phyloP scores from a whole-genome alignment of 2,113 vertebrate species.

The Miniopterus natalensis region DNA sequence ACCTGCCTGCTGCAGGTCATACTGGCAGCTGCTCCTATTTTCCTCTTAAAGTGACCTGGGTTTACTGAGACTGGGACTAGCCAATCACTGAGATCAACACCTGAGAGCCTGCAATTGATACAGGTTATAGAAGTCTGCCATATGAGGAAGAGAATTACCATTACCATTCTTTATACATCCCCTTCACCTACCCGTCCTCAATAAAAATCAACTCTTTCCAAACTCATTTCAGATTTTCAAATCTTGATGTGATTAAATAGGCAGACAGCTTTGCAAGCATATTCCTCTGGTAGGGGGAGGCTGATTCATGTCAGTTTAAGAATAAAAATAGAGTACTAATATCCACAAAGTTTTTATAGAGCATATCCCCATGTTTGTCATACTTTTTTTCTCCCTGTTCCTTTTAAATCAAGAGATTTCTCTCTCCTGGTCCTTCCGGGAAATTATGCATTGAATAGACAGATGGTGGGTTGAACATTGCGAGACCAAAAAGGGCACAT shows the following conservation, averaged over 20 bases:
- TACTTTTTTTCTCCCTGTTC: constrained; percentile 36
- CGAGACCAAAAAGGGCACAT: constrained; percentile 65
- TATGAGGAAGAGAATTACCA: neutral
- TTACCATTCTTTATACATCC: neutral
- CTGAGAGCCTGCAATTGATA: neutral
- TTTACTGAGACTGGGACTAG: neutral
- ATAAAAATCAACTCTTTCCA: constrained; percentile 29
- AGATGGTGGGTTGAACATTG: constrained; percentile 71
- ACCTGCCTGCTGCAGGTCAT: neutral
- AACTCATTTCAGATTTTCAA: constrained; percentile 49
- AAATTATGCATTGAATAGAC: constrained; percentile 69
- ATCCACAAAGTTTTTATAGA: constrained; percentile 72
- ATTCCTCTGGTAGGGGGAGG: constrained; percentile 51
- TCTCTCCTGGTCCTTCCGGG: neutral
- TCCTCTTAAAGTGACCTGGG: neutral
- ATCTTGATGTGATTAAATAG: constrained; percentile 67
- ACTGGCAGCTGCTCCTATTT: neutral
- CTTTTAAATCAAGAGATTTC: constrained; percentile 64
- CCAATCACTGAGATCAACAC: neutral
- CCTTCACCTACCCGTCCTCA: neutral
- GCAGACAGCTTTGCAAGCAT: constrained; percentile 45
- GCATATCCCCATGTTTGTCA: constrained; percentile 48
- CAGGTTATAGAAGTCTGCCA: neutral
- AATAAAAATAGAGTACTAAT: constrained; percentile 73
- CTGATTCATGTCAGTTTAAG: constrained; percentile 73